Evolutionary conservation across 2,888 invertebrate genomes (phyloP).

Genomic region (Eremobia ochroleuca): DNA sequence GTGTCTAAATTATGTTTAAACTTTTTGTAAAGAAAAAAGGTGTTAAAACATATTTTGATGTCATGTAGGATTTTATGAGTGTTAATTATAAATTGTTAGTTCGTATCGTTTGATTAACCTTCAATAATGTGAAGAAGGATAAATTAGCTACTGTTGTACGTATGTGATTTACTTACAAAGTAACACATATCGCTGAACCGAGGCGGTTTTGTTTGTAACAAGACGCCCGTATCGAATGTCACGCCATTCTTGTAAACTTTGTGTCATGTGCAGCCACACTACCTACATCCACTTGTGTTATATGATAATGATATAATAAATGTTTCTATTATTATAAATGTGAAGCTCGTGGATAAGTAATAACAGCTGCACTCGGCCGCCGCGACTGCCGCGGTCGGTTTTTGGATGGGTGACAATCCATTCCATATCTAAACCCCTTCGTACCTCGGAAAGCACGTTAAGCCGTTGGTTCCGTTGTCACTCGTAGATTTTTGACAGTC

Average conservation of each 20-base stretch:
- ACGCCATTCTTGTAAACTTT: conserved; percentile 67
- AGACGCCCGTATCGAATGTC: conserved; percentile 71
- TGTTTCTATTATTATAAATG: not conserved
- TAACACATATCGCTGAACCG: conserved; percentile 68
- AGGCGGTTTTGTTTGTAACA: conserved; percentile 74
- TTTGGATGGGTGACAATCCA: too few species aligned
- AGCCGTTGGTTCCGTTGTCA: too few species aligned
- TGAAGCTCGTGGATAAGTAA: too few species aligned
- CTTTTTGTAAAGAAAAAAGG: conserved; percentile 20
- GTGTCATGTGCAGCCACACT: conserved; percentile 26
- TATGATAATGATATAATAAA: not conserved
- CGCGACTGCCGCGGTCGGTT: too few species aligned
- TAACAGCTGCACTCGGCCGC: too few species aligned
- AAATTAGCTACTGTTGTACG: conserved; percentile 34
- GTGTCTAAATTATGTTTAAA: conserved; percentile 45
- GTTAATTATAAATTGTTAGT: conserved; percentile 25
- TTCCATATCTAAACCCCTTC: too few species aligned
- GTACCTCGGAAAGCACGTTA: too few species aligned
- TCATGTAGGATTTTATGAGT: conserved; percentile 33
- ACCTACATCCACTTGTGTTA: conserved; percentile 5
- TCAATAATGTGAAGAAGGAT: conserved; percentile 18
- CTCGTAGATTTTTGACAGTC: too few species aligned
- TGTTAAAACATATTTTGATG: conserved; percentile 34
- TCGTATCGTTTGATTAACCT: conserved; percentile 26
- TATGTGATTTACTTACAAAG: conserved; percentile 33